Evolutionary conservation across 2,888 invertebrate genomes (phyloP), one percentile per base, ranked within the genome.

Genomic region (Salticus scenicus): DNA sequence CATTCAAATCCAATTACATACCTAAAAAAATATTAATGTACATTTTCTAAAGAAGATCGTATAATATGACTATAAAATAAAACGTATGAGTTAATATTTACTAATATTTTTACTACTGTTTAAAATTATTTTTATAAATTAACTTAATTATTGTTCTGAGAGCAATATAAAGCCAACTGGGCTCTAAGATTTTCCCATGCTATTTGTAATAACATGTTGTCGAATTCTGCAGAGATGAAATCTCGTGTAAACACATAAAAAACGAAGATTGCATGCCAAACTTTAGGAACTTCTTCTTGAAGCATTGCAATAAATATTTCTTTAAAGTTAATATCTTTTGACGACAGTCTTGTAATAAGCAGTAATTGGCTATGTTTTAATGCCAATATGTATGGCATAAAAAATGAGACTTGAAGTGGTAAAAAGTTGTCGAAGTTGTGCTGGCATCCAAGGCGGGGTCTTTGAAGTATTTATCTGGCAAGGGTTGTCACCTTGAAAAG

Each of bases 391-490:
- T 37, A 37, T 37, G 37, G n/a, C 37, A 4, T 37, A 37, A 4
- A 10, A 37, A 37, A 37, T 10, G 4, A n/a, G 4, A 73, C 31
- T 70, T 70, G 51, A 47, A 41, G 57, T 51, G 51, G 64, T 73
- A 83, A 83, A 83, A 83, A 83, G 83, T 83, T 83, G 77, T 83
- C 77, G 77, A 80, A 83, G 51, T 82, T 82, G 72, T 24, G 71
- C 72, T 72, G 76, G 33, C 27, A 24, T 75, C 70, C 33, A 66
- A 76, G 64, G 66, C 70, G 71, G 69, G 76, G 73, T 83, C 57
- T 83, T 51, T 77, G 57, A 77, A 83, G 83, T 77, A 83, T 83
- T 83, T 83, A 83, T 72, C 72, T 31, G 77, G 30, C 72, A 31
- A 82, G 76, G 82, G 82, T 82, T 74, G 83, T 72, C 83, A 83